phyloP scores from a whole-genome alignment of 1,140 invertebrate genomes.

The Ladona fulva region DNA sequence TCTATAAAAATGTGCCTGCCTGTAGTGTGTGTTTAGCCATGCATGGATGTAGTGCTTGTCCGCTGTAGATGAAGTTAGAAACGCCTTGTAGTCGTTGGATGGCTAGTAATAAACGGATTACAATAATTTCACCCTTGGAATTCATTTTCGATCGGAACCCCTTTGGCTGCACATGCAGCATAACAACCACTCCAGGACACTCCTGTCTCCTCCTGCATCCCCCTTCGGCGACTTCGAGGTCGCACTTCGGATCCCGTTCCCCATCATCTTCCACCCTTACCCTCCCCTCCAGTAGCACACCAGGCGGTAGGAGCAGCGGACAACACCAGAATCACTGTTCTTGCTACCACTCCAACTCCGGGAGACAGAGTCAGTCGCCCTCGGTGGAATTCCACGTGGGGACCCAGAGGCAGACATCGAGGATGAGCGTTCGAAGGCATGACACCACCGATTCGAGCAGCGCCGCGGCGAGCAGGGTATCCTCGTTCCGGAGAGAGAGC shows the following conservation, averaged over 20 bases:
- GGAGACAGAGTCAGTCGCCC: not conserved
- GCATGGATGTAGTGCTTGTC: too few relatives aligned
- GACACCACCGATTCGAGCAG: conserved; percentile 20
- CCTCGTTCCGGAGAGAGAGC: conserved; percentile 50
- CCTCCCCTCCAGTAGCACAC: not conserved
- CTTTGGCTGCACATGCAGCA: not conserved
- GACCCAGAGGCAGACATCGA: conserved; percentile 37
- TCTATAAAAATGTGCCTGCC: too few relatives aligned
- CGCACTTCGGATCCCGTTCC: not conserved
- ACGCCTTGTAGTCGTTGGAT: too few relatives aligned
- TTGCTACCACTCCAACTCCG: conserved; percentile 21
- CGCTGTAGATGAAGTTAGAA: too few relatives aligned
- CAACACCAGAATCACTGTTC: conserved; percentile 29
- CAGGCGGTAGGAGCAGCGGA: conserved; percentile 11
- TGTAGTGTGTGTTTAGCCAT: too few relatives aligned
- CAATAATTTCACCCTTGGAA: too few relatives aligned
- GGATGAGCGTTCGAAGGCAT: conserved; percentile 21
- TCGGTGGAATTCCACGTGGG: conserved; percentile 36
- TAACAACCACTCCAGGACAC: conserved; percentile 7
- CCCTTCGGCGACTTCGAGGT: not conserved
- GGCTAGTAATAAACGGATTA: too few relatives aligned
- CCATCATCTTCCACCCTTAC: not conserved
- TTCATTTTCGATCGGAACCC: too few relatives aligned
- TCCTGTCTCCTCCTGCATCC: not conserved
- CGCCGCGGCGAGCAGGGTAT: conserved; percentile 31